phyloP scores from a whole-genome alignment of 2,888 invertebrate genomes.

The Apamea epomidion region DNA sequence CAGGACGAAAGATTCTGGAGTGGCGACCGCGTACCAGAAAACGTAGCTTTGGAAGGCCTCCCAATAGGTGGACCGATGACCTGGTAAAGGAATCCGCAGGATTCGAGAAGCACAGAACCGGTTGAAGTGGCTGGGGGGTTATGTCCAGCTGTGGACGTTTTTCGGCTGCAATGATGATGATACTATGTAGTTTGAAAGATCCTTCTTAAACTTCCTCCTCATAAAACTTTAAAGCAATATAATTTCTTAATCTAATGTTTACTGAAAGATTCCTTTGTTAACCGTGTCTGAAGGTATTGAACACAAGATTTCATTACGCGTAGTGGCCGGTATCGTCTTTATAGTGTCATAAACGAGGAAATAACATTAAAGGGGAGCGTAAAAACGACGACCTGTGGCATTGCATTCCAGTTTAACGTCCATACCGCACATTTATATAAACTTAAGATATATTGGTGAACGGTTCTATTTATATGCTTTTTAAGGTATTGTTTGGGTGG shows the following conservation, averaged over 20 bases:
- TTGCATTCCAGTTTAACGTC: slow-evolving; percentile 83
- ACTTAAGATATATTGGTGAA: slow-evolving; percentile 70
- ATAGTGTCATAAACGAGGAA: slow-evolving; percentile 89
- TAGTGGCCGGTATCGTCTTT: slow-evolving; percentile 89
- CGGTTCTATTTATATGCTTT: slow-evolving; percentile 62
- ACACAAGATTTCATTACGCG: slow-evolving; percentile 90
- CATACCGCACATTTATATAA: slow-evolving; percentile 76
- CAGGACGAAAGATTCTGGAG: too few species aligned
- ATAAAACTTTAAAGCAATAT: slow-evolving; percentile 33
- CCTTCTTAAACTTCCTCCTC: background rate
- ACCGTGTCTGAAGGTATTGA: slow-evolving; percentile 83
- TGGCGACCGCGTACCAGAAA: too few species aligned
- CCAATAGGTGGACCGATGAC: too few species aligned
- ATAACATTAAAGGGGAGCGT: slow-evolving; percentile 88
- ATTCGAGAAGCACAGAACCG: too few species aligned
- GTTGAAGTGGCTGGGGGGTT: too few species aligned
- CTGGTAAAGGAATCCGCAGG: too few species aligned
- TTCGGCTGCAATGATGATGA: too few species aligned
- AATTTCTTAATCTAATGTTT: slow-evolving; percentile 38
- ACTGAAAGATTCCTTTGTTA: slow-evolving; percentile 64
- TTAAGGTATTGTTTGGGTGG: slow-evolving; percentile 33
- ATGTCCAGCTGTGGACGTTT: too few species aligned
- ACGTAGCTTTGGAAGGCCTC: too few species aligned
- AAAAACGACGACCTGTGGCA: slow-evolving; percentile 90
- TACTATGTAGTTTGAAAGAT: background rate